Evolutionary conservation across 2,797 vertebrate genomes (phyloP).

Genomic region (Trichosurus vulpecula): DNA sequence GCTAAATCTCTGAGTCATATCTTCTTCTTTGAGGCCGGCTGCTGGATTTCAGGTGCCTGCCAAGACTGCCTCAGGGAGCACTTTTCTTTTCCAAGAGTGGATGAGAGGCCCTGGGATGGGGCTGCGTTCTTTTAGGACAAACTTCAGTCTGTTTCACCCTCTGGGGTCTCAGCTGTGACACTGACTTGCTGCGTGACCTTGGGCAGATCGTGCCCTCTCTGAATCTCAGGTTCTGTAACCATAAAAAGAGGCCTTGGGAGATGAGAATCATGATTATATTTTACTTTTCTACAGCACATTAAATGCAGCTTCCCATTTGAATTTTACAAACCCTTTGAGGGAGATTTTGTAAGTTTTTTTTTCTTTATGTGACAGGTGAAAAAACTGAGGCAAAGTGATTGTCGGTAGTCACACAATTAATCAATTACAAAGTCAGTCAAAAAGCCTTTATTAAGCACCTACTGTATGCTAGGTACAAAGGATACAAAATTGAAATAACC

Average conservation of each 20-base stretch:
- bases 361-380: not conserved
- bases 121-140: not conserved
- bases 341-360: not conserved
- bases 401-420: not conserved
- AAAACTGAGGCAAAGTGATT: not conserved
- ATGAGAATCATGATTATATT: not conserved
- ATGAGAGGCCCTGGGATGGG: not conserved
- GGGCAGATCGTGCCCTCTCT: not conserved
- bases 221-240: not conserved
- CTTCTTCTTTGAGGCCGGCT: slow-evolving; percentile 72
- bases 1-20: slow-evolving; percentile 74
- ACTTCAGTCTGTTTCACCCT: not conserved
- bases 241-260: not conserved
- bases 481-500: not conserved
- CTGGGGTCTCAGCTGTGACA: not conserved
- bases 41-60: slow-evolving; percentile 80
- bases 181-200: not conserved
- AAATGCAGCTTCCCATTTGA: not conserved
- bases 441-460: not conserved
- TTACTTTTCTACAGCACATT: not conserved
- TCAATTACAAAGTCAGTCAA: not conserved
- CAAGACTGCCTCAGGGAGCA: not conserved
- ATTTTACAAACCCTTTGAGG: not conserved
- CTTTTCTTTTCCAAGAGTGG: not conserved
- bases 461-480: not conserved